A percentile compares a stretch with the other conserved stretches of the same genome.
Conservation (phyloP, 2,797 vertebrate genomes). For the Diplodus sargus region DNA sequence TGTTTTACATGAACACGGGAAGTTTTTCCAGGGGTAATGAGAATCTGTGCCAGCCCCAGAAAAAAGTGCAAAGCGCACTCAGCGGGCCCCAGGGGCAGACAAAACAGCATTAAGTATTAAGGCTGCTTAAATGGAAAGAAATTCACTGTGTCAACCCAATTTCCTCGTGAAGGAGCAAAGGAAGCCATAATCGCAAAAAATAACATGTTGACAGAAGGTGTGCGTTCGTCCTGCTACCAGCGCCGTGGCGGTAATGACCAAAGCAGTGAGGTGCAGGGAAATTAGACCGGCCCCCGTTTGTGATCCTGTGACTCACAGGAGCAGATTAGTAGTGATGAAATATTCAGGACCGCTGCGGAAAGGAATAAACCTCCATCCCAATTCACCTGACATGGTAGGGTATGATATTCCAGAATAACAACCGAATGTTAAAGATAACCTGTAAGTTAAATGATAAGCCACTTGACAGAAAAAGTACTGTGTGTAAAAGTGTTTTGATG, state of each 20-base stretch:
- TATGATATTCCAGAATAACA: not conserved
- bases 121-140: constrained; percentile 71
- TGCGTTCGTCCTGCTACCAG: not conserved
- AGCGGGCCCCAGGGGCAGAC: constrained; percentile 65
- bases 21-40: constrained; percentile 74
- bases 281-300: not conserved
- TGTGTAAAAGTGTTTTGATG: not conserved
- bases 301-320: constrained; percentile 33
- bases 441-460: not conserved
- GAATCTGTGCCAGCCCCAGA: constrained; percentile 62
- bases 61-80: constrained; percentile 67
- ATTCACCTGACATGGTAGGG: not conserved
- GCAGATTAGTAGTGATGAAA: constrained; percentile 40
- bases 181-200: constrained; percentile 64
- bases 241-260: constrained; percentile 23
- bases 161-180: constrained; percentile 48
- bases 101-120: constrained; percentile 81
- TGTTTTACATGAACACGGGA: constrained; percentile 71
- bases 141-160: constrained; percentile 76
- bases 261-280: constrained; percentile 20
- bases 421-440: not conserved
- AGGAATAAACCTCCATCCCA: not conserved
- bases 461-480: rapidly evolving
- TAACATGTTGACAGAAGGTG: constrained; percentile 63
- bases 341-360: constrained; percentile 20